Evolutionary conservation across 2,113 vertebrate species (phyloP), one percentile per base, ranked within the genome.

Genomic region (Ictalurus furcatus): DNA sequence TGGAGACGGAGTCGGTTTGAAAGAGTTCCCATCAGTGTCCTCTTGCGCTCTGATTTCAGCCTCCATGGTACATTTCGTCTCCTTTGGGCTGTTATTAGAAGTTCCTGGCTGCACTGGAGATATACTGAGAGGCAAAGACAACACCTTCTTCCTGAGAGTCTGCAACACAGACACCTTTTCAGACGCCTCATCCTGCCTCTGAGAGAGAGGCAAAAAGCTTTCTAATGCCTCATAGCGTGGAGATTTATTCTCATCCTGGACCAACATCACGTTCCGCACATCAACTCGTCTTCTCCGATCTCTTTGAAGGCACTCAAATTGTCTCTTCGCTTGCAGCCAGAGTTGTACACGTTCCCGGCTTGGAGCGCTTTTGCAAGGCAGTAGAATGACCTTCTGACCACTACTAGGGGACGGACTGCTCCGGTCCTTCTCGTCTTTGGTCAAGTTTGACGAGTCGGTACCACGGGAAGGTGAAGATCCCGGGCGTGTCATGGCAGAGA

Each of bases 281-380:
- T 76, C 87, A 0, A n/a, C 23, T 44, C 56, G 44, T 8, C 85
- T 88, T 86, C 89, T 91, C 84, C 90, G 92, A 12, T 90, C 92
- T 88, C 95, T 97, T 92, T 96, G 97, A 88, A 97, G 95, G 90
- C 94, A 96, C 89, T 98, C 97, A 4, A 97, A 98, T 83, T 98
- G 97, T 93, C 96, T 97, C 96, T 96, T 97, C 94, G 98, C 97
- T 92, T 98, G 97, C 92, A 99, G 96, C 98, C 99, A 99, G 63
- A 96, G 92, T 87, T 97, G 97, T 93, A 99, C 97, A 48, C 96
- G 95, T 85, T 98, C 96, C 85, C 96, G 94, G 94, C 96, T 97
- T 61, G 99, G 99, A 56, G 99, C 97, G 93, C 94, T 98, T 91
- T 96, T 98, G 94, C 99, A 99, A 92, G 99, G 99, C 94, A 99